Evolutionary conservation across 2,888 invertebrate genomes (phyloP).

Genomic region (Nephrotoma guestfalica): DNA sequence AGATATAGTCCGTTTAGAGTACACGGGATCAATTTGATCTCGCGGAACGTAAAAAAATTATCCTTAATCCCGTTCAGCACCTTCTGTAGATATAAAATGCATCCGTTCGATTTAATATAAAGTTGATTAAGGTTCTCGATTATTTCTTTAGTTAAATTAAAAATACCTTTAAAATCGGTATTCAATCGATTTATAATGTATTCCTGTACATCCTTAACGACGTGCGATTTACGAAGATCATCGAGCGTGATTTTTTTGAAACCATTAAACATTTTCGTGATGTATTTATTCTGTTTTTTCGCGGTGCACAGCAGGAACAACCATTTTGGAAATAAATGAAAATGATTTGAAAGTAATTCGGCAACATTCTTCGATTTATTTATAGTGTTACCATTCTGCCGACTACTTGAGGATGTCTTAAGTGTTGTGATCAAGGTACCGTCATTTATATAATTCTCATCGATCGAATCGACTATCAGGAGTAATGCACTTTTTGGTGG

Average conservation of each 20-base stretch:
- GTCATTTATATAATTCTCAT: slow-evolving; percentile 55
- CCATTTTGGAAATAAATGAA: slow-evolving; percentile 88
- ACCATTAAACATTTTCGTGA: slow-evolving; percentile 68
- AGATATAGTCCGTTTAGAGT: slow-evolving; percentile 89
- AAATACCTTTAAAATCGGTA: slow-evolving; percentile 72
- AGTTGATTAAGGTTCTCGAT: slow-evolving; percentile 91
- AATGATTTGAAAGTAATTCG: slow-evolving; percentile 74
- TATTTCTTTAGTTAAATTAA: slow-evolving; percentile 79
- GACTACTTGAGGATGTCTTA: slow-evolving; percentile 30
- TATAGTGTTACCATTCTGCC: slow-evolving; percentile 26
- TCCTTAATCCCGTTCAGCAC: slow-evolving; percentile 86
- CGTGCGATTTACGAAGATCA: slow-evolving; percentile 75
- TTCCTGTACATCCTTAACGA: slow-evolving; percentile 88
- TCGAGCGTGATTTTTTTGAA: slow-evolving; percentile 87
- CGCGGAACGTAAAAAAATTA: slow-evolving; percentile 79
- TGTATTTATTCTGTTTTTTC: slow-evolving; percentile 67
- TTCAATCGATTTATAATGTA: slow-evolving; percentile 85
- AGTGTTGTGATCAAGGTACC: slow-evolving; percentile 37
- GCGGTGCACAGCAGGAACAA: slow-evolving; percentile 79
- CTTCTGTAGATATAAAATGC: slow-evolving; percentile 74
- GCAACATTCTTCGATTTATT: slow-evolving; percentile 53
- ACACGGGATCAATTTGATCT: slow-evolving; percentile 87
- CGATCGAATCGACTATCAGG: slow-evolving; percentile 82
- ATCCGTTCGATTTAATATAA: slow-evolving; percentile 92
- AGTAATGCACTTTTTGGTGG: slow-evolving; percentile 76